Percentiles rank a stretch among this genome's conserved stretches.
phyloP scores from a whole-genome alignment of 2,888 invertebrate species.

The Ametastegia equiseti region DNA sequence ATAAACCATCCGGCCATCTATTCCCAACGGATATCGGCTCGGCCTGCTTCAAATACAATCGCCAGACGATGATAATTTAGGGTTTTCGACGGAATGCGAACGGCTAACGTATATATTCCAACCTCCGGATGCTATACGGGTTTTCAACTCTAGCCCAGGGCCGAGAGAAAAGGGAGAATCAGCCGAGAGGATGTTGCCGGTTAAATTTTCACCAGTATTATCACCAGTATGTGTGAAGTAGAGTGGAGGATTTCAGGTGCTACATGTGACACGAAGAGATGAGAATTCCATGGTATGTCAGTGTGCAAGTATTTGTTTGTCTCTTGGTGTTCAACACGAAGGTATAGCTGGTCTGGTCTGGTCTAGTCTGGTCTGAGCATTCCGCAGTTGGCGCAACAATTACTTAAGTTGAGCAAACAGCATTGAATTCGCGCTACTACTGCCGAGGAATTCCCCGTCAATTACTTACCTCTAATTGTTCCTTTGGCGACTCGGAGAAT shows the following conservation, averaged over 20 bases:
- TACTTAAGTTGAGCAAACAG: slow-evolving; percentile 62
- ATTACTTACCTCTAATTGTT: slow-evolving; percentile 69
- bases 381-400: slow-evolving; percentile 62
- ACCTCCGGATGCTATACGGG: not conserved
- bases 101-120: slow-evolving; percentile 33
- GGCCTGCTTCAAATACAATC: slow-evolving; percentile 29
- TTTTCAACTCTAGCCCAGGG: not conserved
- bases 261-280: slow-evolving; percentile 9
- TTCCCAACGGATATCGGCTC: slow-evolving; percentile 43
- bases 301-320: not conserved
- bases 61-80: slow-evolving; percentile 59
- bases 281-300: not conserved
- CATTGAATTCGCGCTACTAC: slow-evolving; percentile 53
- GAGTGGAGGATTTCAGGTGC: slow-evolving; percentile 14
- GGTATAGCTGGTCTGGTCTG: not conserved
- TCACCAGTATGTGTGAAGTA: not conserved
- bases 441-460: slow-evolving; percentile 62
- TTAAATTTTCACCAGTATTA: not conserved
- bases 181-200: not conserved
- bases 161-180: not conserved
- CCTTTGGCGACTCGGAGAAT: slow-evolving; percentile 54
- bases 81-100: slow-evolving; percentile 62
- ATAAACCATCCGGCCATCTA: slow-evolving; percentile 47
- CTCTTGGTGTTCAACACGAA: not conserved
- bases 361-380: too few species aligned